These are phyloP conservation scores for Parnassius apollo DNA, from an alignment of 2,888 invertebrate species.

Conservation along the genomic window DNA sequence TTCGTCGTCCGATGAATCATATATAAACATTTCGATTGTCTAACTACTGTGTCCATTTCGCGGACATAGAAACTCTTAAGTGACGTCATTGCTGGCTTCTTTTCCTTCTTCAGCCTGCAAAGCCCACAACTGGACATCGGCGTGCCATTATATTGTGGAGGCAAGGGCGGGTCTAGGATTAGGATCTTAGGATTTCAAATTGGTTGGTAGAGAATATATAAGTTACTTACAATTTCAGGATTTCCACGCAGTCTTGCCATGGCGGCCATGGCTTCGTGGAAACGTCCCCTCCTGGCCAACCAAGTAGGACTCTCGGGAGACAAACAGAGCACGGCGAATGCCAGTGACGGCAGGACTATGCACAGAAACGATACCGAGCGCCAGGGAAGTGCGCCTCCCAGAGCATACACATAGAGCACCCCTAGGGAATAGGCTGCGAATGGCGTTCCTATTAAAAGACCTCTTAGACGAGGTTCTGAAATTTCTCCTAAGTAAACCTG, in stretches of 20 bases:
- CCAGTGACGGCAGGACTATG: slow-evolving; percentile 81
- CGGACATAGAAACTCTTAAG: no score
- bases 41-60: no score
- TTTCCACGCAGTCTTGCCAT: slow-evolving; percentile 83
- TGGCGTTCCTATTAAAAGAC: slow-evolving; percentile 85
- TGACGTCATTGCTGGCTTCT: no score
- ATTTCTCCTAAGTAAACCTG: slow-evolving; percentile 89
- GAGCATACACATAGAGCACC: slow-evolving; percentile 86
- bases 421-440: slow-evolving; percentile 89
- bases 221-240: slow-evolving; percentile 73
- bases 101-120: no score
- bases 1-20: no score
- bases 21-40: no score
- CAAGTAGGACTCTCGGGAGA: slow-evolving; percentile 89
- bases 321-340: slow-evolving; percentile 82
- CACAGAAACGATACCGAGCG: slow-evolving; percentile 84
- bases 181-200: no score
- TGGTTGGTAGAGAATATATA: background rate
- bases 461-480: slow-evolving; percentile 86
- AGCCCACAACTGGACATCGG: no score
- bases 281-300: slow-evolving; percentile 83
- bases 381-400: slow-evolving; percentile 87
- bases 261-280: slow-evolving; percentile 79
- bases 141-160: no score
- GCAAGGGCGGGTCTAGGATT: no score